These are phyloP conservation scores for Phaetusa simplex DNA, from an alignment of 2,113 vertebrate species.

Conservation along the genomic window DNA sequence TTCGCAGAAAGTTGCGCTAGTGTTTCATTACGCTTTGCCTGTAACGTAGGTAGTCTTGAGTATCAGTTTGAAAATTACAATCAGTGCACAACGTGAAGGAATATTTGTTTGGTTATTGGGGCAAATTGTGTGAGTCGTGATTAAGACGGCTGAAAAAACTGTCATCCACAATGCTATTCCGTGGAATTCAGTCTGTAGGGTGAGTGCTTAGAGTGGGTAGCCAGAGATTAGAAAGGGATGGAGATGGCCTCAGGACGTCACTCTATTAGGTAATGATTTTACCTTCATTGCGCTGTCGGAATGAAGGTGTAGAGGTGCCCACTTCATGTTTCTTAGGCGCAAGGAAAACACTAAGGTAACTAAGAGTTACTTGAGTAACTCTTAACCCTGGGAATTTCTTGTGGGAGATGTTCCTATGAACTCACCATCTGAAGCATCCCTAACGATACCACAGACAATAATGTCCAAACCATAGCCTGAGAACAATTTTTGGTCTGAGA, in stretches of 20 bases:
- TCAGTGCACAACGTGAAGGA: neutral
- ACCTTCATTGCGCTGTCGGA: neutral
- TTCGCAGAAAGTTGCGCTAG: rapidly evolving
- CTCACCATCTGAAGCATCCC: neutral
- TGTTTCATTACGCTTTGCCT: neutral
- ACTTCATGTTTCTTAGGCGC: neutral
- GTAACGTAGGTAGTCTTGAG: neutral
- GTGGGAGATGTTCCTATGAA: neutral
- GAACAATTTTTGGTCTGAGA: neutral
- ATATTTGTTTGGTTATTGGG: neutral
- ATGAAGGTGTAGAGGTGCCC: neutral
- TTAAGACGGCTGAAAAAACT: neutral
- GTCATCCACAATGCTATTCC: neutral
- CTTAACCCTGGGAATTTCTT: neutral
- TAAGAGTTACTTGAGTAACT: neutral
- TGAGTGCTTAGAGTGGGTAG: neutral
- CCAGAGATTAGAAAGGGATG: neutral
- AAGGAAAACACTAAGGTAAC: neutral
- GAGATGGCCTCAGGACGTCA: neutral
- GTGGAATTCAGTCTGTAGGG: neutral
- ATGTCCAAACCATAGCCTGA: neutral
- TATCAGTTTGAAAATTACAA: neutral
- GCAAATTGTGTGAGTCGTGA: neutral
- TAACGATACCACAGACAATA: neutral
- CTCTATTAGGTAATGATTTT: neutral